Evolutionary conservation across 2,113 vertebrate genomes (phyloP), one percentile per base, ranked within the genome.

Genomic region (Martes martes): DNA sequence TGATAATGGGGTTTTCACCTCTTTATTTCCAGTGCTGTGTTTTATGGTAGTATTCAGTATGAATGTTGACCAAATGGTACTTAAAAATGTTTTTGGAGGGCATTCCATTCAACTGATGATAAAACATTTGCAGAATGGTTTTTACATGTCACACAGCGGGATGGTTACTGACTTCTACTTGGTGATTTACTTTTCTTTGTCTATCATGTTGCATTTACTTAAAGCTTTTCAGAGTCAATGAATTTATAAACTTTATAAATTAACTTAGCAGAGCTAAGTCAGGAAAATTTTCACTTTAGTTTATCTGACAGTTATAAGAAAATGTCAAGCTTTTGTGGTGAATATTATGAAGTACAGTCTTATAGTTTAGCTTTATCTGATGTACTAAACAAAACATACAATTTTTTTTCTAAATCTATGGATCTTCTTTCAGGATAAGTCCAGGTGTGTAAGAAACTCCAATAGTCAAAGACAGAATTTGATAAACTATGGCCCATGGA

Each of bases 221-320:
- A 74, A 4, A 84, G 81, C 61, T 95, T 79, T 69, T 59, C 80
- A 90, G 78, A 26, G 63, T 69, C 14, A 67, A 0, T 79, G n/a
- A 88, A 4, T 78, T 95, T 94, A 65, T 57, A 47, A 88, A 73
- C 55, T 88, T 93, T 63, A 83, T 82, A 82, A 95, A 78, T 87
- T 87, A 63, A 63, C 59, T 61, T 61, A 89, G 33, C 55, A 45
- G 11, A 73, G 2, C 84, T 92, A 96, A 94, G 19, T 92, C 24
- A 73, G 59, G 23, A 67, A 71, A 80, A 57, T 42, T 73, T 96
- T 93, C 16, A 79, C 83, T 96, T 91, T 92, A 28, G 4, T 47
- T 87, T 63, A 39, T 57, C 13, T 88, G 28, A 85, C 61, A 89
- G 14, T 67, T 85, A 57, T 4, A 83, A 73, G 50, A 78, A 79